Evolutionary conservation across 2,888 invertebrate genomes (phyloP).

Genomic region (Thecocarcelia acutangulata): DNA sequence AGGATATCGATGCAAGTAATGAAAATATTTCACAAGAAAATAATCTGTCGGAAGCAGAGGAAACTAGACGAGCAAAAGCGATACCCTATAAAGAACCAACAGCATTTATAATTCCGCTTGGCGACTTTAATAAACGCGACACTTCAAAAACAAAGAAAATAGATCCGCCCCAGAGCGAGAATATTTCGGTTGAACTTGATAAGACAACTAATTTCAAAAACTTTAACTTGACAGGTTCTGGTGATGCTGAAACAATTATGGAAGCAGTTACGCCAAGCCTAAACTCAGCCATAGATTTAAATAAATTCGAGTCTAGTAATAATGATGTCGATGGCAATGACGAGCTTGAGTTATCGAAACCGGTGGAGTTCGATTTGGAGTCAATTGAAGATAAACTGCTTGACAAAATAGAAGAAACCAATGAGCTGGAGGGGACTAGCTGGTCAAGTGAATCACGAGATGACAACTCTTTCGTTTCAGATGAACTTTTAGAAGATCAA

Average conservation of each 20-base stretch:
- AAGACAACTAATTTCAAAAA: neutral
- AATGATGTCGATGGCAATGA: conserved; percentile 32
- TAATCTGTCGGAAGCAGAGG: too few species aligned
- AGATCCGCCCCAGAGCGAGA: neutral
- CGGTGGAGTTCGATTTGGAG: neutral
- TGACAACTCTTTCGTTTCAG: conserved; percentile 58
- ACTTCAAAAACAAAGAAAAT: neutral
- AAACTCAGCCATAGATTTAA: conserved; percentile 51
- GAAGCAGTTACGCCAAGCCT: conserved; percentile 55
- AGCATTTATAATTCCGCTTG: conserved; percentile 73
- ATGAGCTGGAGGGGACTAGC: conserved; percentile 50
- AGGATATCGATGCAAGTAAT: too few species aligned
- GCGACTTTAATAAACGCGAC: neutral
- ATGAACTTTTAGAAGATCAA: conserved; percentile 46
- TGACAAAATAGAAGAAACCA: conserved; percentile 50
- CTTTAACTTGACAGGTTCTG: neutral
- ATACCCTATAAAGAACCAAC: conserved; percentile 69
- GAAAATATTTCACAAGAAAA: too few species aligned
- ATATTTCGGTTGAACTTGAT: neutral
- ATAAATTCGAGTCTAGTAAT: conserved; percentile 27
- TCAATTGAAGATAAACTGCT: conserved; percentile 14
- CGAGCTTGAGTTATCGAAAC: conserved; percentile 54
- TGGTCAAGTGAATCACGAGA: conserved; percentile 59
- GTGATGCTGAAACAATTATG: conserved; percentile 4
- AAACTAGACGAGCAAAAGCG: conserved; percentile 22